These are phyloP conservation scores for Seira sanloemensis DNA, from an alignment of 2,888 invertebrate species.

Conservation along the genomic window DNA sequence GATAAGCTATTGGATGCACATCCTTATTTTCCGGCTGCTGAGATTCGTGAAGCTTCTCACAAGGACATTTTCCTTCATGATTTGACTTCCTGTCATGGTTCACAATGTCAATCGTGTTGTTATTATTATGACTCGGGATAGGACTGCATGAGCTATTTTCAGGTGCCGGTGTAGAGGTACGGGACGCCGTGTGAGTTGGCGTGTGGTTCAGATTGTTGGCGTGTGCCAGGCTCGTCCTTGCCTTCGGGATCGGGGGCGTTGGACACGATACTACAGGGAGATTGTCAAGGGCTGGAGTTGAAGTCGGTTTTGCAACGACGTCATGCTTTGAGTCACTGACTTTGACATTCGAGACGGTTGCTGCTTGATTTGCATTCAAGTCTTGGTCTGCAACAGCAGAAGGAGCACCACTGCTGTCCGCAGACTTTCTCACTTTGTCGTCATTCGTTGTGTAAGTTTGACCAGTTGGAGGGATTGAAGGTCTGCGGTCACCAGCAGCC, in stretches of 20 bases:
- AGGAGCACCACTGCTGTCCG: background rate
- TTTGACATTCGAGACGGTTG: background rate
- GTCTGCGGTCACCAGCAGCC: constrained; percentile 7
- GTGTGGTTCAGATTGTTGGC: constrained; percentile 15
- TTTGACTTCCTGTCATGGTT: constrained; percentile 24
- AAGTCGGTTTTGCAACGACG: background rate
- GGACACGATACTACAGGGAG: background rate
- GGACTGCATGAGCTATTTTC: constrained; percentile 40
- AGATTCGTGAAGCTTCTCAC: constrained; percentile 32
- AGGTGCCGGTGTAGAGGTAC: constrained; percentile 12
- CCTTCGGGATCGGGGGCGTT: constrained; percentile 35
- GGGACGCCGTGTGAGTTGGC: constrained; percentile 18
- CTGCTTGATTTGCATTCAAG: no score
- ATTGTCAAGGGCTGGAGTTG: constrained; percentile 16
- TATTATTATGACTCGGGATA: constrained; percentile 61
- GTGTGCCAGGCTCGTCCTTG: constrained; percentile 31
- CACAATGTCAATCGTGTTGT: constrained; percentile 54
- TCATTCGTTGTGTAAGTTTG: background rate
- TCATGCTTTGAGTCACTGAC: no score
- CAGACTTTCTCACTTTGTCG: background rate
- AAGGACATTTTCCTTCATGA: constrained; percentile 51
- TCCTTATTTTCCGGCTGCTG: background rate
- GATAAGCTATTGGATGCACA: constrained; percentile 29
- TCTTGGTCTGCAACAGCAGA: constrained; percentile 1
- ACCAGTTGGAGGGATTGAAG: constrained; percentile 23